Evolutionary conservation across 2,113 vertebrate genomes (phyloP), one percentile per base, ranked within the genome.

Genomic region (Pachycephala philippinensis): DNA sequence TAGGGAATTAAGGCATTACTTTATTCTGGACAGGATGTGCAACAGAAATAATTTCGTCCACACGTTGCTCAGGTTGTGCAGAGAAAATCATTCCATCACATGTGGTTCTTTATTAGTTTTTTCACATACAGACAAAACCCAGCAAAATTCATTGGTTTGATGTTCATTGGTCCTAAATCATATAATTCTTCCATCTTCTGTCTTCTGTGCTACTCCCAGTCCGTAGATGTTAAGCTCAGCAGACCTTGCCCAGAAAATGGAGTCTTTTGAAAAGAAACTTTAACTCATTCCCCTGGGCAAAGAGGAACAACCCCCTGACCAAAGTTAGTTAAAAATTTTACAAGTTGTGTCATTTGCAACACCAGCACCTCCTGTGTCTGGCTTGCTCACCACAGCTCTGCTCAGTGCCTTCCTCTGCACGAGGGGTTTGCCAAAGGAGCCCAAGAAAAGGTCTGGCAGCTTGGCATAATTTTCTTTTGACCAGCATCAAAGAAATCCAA

Each of bases 1-100:
- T 33, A 27, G 40, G 27, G 40, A 74, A 45, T 72, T 7, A 33
- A 54, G 22, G 47, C 17, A 15, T 39, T 26, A 8, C 8, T 52
- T 84, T 11, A 3, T 45, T 72, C 33, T 61, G 37, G 31, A 8
- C 15, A 42, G 12, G 45, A 52, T 14, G 17, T 37, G 27, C 13
- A 54, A 15, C 18, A 64, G 22, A 54, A 53, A 45, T 53, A 7
- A 39, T 22, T 63, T 18, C 18, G 72, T 28, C 17, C n/a, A 28
- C 2, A 1, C 1, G 0, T 45, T 15, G 26, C 20, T 19, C 0
- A 0, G 33, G 27, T 56, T 45, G 63, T 47, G n/a, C 49, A 56
- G n/a, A 23, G n/a, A 23, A 47, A 64, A 56, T n/a, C 1, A 10
- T 54, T 56, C 49, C 6, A 6, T 23, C 18, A 47, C 40, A n/a